These are phyloP conservation scores for Pocillopora damicornis DNA, from an alignment of 64 coral and sea anemone species.

Conservation along the genomic window DNA sequence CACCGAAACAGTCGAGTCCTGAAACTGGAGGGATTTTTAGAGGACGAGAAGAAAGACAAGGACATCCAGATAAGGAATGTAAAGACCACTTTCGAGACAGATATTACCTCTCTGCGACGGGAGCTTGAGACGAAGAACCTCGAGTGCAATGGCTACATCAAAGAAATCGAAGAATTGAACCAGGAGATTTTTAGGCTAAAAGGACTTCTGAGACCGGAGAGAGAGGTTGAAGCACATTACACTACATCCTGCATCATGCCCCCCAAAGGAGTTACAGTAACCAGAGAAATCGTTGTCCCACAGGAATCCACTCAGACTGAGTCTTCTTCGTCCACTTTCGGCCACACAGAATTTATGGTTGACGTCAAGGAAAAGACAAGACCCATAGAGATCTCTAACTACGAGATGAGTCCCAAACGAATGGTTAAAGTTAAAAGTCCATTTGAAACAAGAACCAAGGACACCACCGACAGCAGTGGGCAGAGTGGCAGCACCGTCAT, in stretches of 20 bases:
- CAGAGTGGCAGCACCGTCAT: not conserved
- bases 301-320: conserved; percentile 7
- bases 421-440: conserved; percentile 56
- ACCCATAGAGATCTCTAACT: conserved; percentile 30
- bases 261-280: conserved; percentile 31
- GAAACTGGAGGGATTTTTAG: conserved; percentile 69
- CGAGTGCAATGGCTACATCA: conserved; percentile 86
- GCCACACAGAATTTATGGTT: conserved; percentile 38
- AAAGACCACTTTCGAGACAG: conserved; percentile 47
- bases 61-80: conserved; percentile 68
- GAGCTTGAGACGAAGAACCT: conserved; percentile 58
- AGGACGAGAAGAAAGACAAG: conserved; percentile 57
- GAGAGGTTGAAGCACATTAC: conserved; percentile 36
- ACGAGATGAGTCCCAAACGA: conserved; percentile 58
- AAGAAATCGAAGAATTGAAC: conserved; percentile 82
- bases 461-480: not conserved
- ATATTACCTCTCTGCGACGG: conserved; percentile 63
- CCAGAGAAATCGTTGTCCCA: conserved; percentile 37
- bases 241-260: conserved; percentile 50
- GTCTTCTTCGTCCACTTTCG: conserved; percentile 10
- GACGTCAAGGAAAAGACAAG: conserved; percentile 26
- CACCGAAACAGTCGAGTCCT: conserved; percentile 63
- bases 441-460: conserved; percentile 16
- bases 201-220: conserved; percentile 33
- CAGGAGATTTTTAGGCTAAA: conserved; percentile 75